These are phyloP conservation scores for Sialia sialis DNA, from an alignment of 2,113 vertebrate species.

Conservation along the genomic window DNA sequence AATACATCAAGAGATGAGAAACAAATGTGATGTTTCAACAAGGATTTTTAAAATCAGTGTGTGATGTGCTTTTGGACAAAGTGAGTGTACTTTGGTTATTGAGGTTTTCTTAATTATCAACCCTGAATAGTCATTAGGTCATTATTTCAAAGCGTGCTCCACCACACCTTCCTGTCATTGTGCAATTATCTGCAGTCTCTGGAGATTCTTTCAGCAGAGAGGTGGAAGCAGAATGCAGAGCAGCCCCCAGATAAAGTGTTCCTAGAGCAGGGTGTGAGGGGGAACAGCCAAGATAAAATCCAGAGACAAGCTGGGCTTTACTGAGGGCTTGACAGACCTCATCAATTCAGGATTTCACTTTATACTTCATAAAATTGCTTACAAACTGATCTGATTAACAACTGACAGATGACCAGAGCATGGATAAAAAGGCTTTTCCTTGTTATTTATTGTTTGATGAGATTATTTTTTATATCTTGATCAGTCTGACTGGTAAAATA, in stretches of 20 bases:
- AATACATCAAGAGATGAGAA: not conserved
- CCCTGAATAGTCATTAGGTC: not conserved
- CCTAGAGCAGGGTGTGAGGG: not conserved
- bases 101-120: not conserved
- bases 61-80: not conserved
- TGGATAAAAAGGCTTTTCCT: not conserved
- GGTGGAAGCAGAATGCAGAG: not conserved
- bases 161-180: slow-evolving; percentile 1
- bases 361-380: not conserved
- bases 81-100: not conserved
- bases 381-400: not conserved
- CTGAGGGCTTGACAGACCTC: not conserved
- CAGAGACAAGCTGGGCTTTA: not conserved
- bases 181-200: not conserved
- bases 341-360: not conserved
- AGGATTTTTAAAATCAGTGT: not conserved
- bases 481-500: not conserved
- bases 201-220: not conserved
- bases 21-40: not conserved
- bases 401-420: not conserved
- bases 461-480: not conserved
- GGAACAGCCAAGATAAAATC: not conserved
- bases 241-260: not conserved
- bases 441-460: not conserved
- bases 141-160: not conserved